Conservation (phyloP, 2,888 invertebrate genomes). For the Tetragnatha montana region DNA sequence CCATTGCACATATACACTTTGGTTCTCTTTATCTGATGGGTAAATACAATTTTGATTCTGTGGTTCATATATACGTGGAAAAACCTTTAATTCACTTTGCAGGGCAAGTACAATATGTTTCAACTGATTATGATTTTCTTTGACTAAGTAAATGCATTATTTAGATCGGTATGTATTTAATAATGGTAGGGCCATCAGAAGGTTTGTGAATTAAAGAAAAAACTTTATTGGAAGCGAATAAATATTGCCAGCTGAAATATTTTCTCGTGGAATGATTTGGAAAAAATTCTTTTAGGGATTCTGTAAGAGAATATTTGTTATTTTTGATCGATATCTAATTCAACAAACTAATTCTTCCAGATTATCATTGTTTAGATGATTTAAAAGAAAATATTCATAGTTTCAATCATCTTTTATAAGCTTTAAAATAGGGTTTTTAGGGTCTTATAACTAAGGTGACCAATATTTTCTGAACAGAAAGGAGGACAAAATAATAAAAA, state of each 20-base stretch:
- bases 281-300: too few species aligned
- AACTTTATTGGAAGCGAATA: too few species aligned
- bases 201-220: too few species aligned
- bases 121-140: not conserved
- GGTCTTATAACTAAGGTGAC: not conserved
- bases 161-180: not conserved
- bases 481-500: conserved; percentile 20
- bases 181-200: not conserved
- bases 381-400: too few species aligned
- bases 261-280: too few species aligned
- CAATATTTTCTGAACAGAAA: not conserved
- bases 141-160: not conserved
- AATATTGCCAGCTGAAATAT: too few species aligned
- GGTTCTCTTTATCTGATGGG: not conserved
- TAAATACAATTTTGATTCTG: not conserved
- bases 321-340: too few species aligned
- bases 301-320: too few species aligned
- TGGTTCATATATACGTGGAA: not conserved
- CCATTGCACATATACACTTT: not conserved
- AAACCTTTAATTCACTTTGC: not conserved
- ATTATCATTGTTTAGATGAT: too few species aligned
- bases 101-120: not conserved
- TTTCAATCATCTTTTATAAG: too few species aligned
- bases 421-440: too few species aligned
- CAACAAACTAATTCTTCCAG: too few species aligned